phyloP scores from a whole-genome alignment of 2,113 vertebrate genomes.

The Oreochromis spilurus region DNA sequence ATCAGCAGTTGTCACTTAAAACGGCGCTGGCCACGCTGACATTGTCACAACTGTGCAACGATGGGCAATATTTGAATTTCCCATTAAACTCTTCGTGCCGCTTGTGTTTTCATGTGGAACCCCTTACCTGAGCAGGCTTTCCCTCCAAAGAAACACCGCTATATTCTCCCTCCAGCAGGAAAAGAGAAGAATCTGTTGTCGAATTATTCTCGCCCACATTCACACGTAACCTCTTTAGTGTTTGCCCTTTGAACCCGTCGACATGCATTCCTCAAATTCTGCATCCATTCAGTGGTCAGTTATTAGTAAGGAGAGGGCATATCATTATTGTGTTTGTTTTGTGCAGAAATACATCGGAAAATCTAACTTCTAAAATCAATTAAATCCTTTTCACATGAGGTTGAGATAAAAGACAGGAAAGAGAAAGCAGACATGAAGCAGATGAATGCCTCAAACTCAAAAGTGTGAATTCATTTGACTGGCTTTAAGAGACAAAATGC shows the following conservation, averaged over 20 bases:
- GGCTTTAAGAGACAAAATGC: conserved; percentile 43
- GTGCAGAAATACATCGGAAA: conserved; percentile 17
- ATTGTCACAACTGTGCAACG: conserved; percentile 45
- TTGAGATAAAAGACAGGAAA: conserved; percentile 31
- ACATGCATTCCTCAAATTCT: not conserved
- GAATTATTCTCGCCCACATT: not conserved
- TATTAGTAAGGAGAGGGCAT: conserved; percentile 12
- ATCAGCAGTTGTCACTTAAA: conserved; percentile 62
- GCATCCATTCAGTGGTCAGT: not conserved
- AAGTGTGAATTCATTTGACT: conserved; percentile 33
- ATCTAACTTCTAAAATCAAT: conserved; percentile 59
- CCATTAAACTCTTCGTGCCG: conserved; percentile 44
- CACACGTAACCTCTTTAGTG: not conserved
- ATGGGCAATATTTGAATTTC: conserved; percentile 64
- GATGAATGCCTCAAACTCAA: conserved; percentile 25
- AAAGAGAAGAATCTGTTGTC: not conserved
- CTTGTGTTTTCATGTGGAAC: conserved; percentile 60
- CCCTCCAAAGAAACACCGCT: not conserved
- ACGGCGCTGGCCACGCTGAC: conserved; percentile 31
- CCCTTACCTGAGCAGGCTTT: conserved; percentile 12
- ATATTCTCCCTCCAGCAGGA: not conserved
- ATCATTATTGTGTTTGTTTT: conserved; percentile 3
- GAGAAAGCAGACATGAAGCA: conserved; percentile 30
- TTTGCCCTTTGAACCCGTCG: conserved; percentile 9
- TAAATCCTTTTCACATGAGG: conserved; percentile 45